Evolutionary conservation across 2,888 invertebrate species (phyloP).

Genomic region (Encarsia formosa): DNA sequence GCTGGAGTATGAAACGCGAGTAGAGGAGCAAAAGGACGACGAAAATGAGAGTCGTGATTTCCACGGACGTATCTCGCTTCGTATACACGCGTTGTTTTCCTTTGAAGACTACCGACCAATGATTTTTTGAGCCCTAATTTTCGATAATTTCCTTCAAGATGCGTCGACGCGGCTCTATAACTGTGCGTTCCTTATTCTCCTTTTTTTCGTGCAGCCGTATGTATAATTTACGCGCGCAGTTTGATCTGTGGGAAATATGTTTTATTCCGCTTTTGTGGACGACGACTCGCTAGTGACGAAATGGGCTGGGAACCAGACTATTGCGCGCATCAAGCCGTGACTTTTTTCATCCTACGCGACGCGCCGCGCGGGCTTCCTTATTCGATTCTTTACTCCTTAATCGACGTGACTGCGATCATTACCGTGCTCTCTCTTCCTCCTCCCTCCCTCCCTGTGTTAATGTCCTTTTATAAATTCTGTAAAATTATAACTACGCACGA

Average conservation of each 20-base stretch:
- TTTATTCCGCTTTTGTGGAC: slow-evolving; percentile 31
- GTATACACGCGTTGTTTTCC: too few species aligned
- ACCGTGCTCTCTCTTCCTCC: background rate
- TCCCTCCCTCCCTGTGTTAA: too few species aligned
- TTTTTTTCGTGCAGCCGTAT: slow-evolving; percentile 32
- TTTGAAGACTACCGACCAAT: too few species aligned
- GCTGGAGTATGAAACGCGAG: too few species aligned
- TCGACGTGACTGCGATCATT: slow-evolving; percentile 30
- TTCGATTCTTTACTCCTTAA: slow-evolving; percentile 25
- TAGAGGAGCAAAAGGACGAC: slow-evolving; percentile 32
- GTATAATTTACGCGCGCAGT: slow-evolving; percentile 36
- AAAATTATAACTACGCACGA: too few species aligned
- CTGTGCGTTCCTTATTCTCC: slow-evolving; percentile 34
- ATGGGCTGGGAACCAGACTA: slow-evolving; percentile 44
- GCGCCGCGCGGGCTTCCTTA: slow-evolving; percentile 10
- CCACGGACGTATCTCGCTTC: too few species aligned
- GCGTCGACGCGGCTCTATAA: slow-evolving; percentile 40
- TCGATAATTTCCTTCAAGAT: too few species aligned
- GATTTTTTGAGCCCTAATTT: too few species aligned
- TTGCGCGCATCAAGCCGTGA: slow-evolving; percentile 1
- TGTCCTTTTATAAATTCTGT: too few species aligned
- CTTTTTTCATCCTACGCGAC: slow-evolving; percentile 9
- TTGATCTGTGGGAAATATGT: slow-evolving; percentile 48
- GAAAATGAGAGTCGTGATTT: too few species aligned
- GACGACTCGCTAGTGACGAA: slow-evolving; percentile 25